Evolutionary conservation across 2,113 vertebrate genomes (phyloP), one percentile per base, ranked within the genome.

Genomic region (Otocyon megalotis): DNA sequence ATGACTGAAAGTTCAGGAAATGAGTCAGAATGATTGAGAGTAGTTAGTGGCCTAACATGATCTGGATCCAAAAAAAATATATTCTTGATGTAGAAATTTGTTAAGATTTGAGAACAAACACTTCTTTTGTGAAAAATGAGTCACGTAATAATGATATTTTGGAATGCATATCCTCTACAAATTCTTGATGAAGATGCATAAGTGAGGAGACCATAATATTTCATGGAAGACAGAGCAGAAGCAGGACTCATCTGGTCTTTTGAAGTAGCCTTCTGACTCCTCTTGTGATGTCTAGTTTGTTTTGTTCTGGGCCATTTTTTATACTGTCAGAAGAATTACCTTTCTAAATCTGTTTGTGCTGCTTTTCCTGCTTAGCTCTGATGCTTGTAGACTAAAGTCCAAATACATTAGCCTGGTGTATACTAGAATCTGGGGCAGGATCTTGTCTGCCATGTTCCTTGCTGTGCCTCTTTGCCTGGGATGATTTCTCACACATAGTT

Each of bases 1-100:
- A 79, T 65, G 89, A 71, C 43, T 90, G 24, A 37, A 72, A 84
- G 76, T 80, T 79, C 90, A 95, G 90, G 95, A 96, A 97, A 95
- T 95, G 97, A 95, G 84, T 97, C 93, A 96, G 63, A 54, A 76
- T 94, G 91, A 95, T 77, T 80, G 83, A 94, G 62, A 69, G 28
- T 16, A 54, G 65, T 26, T 82, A 26, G 48, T 76, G 65, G 30
- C 60, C 5, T 58, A 56, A 76, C 0, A 22, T 77, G 58, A 91
- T 8, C n/a, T 30, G 35, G 35, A 13, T 88, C 80, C 96, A 94
- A 95, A n/a, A 96, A 89, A 90, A 89, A 90, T 67, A 83, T 35
- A n/a, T 74, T 95, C 35, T 90, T 53, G 11, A 24, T 60, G n/a
- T 53, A 93, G 80, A 69, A 65, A 88, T 95, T 94, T 93, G 58